Conservation (phyloP, 37 sponge, comb jelly and placozoan genomes). For the Oopsacas minuta region DNA sequence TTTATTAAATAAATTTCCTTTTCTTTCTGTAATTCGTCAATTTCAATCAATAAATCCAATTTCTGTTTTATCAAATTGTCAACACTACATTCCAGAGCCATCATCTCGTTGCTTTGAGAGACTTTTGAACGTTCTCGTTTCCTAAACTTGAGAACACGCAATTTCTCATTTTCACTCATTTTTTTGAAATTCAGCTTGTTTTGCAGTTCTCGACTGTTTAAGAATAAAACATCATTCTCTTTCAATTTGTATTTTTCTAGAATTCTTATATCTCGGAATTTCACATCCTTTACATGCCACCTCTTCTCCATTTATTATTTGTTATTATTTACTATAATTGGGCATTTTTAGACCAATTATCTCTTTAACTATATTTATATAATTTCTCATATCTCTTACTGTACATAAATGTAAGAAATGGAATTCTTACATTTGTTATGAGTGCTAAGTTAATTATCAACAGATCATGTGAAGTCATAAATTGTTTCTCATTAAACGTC, state of each 20-base stretch:
- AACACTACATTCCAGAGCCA: background rate
- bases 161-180: background rate
- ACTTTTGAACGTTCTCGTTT: background rate
- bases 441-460: no score
- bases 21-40: background rate
- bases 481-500: no score
- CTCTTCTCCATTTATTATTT: no score
- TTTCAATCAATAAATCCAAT: background rate
- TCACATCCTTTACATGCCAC: background rate
- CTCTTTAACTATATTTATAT: no score
- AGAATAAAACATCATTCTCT: background rate
- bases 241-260: background rate
- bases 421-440: no score
- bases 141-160: background rate
- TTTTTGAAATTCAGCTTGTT: background rate
- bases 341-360: no score
- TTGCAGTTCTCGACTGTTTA: background rate
- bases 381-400: no score
- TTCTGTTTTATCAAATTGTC: background rate
- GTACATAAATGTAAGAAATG: no score
- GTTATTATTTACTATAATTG: no score
- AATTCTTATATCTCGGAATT: background rate
- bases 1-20: background rate
- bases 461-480: no score
- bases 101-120: background rate